These are phyloP conservation scores for human (Homo sapiens) DNA, from an alignment of 2,113 vertebrate genomes.

Conservation along the genomic window GRCh38 chr15:69702001-69702500, in stretches of 20 bases:
- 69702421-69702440: background rate
- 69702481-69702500: background rate
- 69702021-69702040: background rate
- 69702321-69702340: background rate
- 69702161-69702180: background rate
- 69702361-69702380: background rate
- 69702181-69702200: background rate
- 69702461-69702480: background rate
- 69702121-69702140: no score
- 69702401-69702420: background rate
- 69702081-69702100: background rate
- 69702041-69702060: background rate
- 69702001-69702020: background rate
- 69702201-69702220: background rate
- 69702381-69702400: background rate
- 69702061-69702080: accelerated
- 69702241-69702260: background rate
- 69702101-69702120: background rate
- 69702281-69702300: background rate
- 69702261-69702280: background rate
- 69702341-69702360: background rate
- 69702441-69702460: background rate
- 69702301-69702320: background rate
- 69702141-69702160: no score
- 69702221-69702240: background rate